Conservation (phyloP, 2,888 invertebrate genomes). For the Drosophila ustulata region DNA sequence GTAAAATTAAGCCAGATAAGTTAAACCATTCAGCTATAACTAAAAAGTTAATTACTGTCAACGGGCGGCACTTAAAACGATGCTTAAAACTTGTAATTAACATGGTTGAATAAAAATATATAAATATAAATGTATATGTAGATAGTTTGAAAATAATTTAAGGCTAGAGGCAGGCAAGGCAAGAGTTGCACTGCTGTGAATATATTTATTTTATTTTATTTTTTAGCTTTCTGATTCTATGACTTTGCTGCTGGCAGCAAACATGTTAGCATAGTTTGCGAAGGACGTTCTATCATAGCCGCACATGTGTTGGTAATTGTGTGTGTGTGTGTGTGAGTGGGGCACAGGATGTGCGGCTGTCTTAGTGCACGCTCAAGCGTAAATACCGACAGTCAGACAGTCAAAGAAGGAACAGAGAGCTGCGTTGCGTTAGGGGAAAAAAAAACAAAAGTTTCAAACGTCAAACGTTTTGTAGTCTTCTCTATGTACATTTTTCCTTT, state of each 20-base stretch:
- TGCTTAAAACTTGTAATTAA: constrained; percentile 40
- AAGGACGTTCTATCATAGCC: constrained; percentile 45
- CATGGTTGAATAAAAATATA: constrained; percentile 5
- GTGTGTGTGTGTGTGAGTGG: constrained; percentile 3
- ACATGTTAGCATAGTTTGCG: constrained; percentile 55
- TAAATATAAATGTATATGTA: constrained; percentile 2
- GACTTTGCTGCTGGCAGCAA: constrained; percentile 27
- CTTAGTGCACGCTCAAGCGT: constrained; percentile 64
- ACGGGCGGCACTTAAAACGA: constrained; percentile 28
- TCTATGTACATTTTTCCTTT: constrained; percentile 25
- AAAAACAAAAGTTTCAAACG: constrained; percentile 57
- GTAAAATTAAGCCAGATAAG: constrained; percentile 27
- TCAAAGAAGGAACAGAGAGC: constrained; percentile 10
- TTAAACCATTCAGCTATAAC: constrained; percentile 2
- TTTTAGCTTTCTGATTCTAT: constrained; percentile 19
- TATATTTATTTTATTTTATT: constrained; percentile 27
- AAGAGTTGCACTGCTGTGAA: neutral
- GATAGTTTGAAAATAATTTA: neutral
- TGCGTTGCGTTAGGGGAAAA: neutral
- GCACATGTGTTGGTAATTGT: neutral
- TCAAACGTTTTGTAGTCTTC: constrained; percentile 70
- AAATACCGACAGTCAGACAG: constrained; percentile 39
- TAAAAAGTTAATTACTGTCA: constrained; percentile 40
- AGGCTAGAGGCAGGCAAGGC: neutral
- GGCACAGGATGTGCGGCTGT: constrained; percentile 60